These are phyloP conservation scores for Eupelmus urozonus DNA, from an alignment of 2,888 invertebrate species.

Conservation along the genomic window DNA sequence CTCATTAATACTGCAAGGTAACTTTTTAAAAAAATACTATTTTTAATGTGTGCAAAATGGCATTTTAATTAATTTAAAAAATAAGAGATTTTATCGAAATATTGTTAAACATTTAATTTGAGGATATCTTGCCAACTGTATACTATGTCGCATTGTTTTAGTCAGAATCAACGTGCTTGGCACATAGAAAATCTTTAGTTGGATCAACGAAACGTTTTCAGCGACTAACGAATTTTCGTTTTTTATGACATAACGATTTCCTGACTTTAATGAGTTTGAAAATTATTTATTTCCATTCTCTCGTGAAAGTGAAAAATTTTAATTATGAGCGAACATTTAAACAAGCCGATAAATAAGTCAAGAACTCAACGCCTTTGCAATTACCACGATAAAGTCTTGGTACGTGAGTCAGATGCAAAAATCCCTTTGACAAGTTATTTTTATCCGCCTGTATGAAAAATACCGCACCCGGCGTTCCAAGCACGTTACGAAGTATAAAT, in stretches of 20 bases:
- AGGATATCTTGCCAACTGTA: too few species aligned
- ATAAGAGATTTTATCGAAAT: too few species aligned
- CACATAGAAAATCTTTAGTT: too few species aligned
- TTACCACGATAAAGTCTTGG: constrained; percentile 3
- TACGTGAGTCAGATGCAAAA: constrained; percentile 20
- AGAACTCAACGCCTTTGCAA: background rate
- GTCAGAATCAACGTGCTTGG: too few species aligned
- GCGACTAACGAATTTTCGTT: background rate
- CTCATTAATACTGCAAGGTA: too few species aligned
- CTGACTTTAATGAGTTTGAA: background rate
- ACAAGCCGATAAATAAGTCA: background rate
- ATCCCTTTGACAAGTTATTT: constrained; percentile 52
- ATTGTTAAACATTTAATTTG: too few species aligned
- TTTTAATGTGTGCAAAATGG: too few species aligned
- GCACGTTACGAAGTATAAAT: background rate
- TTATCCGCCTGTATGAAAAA: constrained; percentile 26
- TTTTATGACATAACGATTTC: background rate
- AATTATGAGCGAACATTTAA: background rate
- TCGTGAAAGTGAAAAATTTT: background rate
- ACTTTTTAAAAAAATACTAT: too few species aligned
- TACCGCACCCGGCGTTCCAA: background rate
- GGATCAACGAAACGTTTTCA: too few species aligned
- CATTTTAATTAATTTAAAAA: too few species aligned
- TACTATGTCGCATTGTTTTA: too few species aligned
- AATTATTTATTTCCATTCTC: background rate